phyloP scores from a whole-genome alignment of 2,888 invertebrate species.

The Agrochola litura region DNA sequence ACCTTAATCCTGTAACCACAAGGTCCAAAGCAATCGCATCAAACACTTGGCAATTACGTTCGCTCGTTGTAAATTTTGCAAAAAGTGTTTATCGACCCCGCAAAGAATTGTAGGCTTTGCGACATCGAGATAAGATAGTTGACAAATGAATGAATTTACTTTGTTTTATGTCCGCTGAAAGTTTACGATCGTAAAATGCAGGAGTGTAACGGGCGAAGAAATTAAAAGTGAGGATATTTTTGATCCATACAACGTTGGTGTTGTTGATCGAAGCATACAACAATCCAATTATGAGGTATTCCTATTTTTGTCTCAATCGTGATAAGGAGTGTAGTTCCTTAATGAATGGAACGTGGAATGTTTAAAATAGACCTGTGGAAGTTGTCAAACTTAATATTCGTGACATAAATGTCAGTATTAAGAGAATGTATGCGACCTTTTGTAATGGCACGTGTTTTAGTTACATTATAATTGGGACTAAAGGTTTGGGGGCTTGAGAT shows the following conservation, averaged over 20 bases:
- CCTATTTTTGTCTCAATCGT: conserved; percentile 46
- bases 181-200: conserved; percentile 69
- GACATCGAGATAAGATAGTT: conserved; percentile 76
- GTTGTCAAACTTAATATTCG: conserved; percentile 57
- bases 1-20: conserved; percentile 60
- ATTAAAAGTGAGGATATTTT: conserved; percentile 57
- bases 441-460: conserved; percentile 31
- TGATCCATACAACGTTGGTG: conserved; percentile 46
- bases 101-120: conserved; percentile 77
- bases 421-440: conserved; percentile 57
- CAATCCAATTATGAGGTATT: conserved; percentile 49
- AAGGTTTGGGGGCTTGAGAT: conserved; percentile 33
- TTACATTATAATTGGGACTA: conserved; percentile 31
- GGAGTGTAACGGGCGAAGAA: conserved; percentile 60
- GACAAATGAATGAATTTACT: conserved; percentile 70
- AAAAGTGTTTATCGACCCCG: conserved; percentile 70
- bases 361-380: conserved; percentile 46
- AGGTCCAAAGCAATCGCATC: conserved; percentile 44
- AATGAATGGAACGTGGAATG: conserved; percentile 56
- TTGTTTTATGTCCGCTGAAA: conserved; percentile 67
- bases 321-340: conserved; percentile 55
- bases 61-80: conserved; percentile 72
- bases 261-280: too few species aligned
- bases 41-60: conserved; percentile 64
- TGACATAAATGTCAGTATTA: conserved; percentile 59